Percentiles rank a stretch among this genome's conserved stretches.
These are phyloP conservation scores for Pelodiscus sinensis DNA, from an alignment of 2,113 vertebrate genomes.

Conservation along the genomic window DNA sequence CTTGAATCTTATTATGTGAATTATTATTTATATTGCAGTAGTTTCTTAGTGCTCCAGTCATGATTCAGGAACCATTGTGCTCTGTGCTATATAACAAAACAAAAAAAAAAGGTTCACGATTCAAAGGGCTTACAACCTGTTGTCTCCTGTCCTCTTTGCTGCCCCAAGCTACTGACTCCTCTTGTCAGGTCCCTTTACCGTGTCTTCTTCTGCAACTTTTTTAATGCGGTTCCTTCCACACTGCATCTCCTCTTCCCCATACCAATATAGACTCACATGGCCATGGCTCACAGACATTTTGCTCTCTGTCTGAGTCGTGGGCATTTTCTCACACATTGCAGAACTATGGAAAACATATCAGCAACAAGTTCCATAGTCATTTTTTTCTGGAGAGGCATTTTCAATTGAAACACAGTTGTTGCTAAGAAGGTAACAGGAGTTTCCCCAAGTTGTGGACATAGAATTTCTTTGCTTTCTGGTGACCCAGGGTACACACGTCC, in stretches of 20 bases:
- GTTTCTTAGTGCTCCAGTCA: background rate
- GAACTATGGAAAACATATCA: background rate
- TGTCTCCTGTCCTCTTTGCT: background rate
- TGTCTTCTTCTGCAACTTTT: background rate
- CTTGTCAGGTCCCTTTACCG: background rate
- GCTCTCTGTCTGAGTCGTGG: background rate
- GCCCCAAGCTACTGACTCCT: background rate
- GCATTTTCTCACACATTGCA: background rate
- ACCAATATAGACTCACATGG: background rate
- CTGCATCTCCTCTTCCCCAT: background rate
- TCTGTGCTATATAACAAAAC: background rate
- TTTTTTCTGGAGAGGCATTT: background rate
- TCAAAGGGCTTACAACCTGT: background rate
- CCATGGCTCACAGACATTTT: background rate
- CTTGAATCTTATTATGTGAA: background rate
- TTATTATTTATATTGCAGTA: background rate
- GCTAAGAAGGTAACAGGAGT: accelerated
- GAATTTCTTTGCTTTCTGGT: background rate
- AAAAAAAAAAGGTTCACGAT: background rate
- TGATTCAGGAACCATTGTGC: background rate
- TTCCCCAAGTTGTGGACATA: background rate
- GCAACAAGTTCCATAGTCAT: background rate
- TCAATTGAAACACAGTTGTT: background rate
- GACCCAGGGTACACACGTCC: background rate
- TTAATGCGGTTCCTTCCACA: background rate